Conservation (phyloP, 37 sponge, comb jelly and placozoan species). For the Aplysina aerophoba region DNA sequence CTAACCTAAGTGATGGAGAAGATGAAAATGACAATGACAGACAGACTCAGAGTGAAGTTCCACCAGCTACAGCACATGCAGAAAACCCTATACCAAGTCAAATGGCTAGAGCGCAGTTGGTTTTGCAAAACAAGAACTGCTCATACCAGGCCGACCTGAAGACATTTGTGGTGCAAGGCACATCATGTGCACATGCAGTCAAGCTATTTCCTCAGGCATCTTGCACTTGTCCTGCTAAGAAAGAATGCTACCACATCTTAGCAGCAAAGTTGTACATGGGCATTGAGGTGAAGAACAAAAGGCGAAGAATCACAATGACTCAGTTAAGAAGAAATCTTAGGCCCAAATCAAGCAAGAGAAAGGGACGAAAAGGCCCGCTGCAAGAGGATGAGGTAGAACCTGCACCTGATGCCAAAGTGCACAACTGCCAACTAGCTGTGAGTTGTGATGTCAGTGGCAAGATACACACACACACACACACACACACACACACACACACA, state of each 20-base stretch:
- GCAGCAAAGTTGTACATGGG: conserved; percentile 27
- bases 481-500: too few relatives aligned
- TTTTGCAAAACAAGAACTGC: conserved; percentile 29
- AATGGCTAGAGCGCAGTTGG: conserved; percentile 17
- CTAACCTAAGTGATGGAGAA: background rate
- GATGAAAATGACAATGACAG: background rate
- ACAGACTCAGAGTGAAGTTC: background rate
- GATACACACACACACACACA: too few relatives aligned
- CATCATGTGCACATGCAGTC: conserved; percentile 19
- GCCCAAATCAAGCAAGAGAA: conserved; percentile 14
- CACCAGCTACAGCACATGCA: background rate
- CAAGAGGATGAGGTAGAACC: conserved; percentile 9
- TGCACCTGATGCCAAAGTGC: conserved; percentile 19
- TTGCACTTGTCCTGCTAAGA: conserved; percentile 13
- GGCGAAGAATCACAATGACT: conserved; percentile 14
- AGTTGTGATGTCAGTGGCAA: too few relatives aligned
- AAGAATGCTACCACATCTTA: conserved; percentile 17
- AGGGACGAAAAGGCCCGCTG: background rate
- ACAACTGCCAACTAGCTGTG: too few relatives aligned
- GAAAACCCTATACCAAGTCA: background rate
- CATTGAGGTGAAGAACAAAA: background rate
- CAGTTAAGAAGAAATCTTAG: background rate
- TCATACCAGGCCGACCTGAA: conserved; percentile 14
- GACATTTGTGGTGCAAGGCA: conserved; percentile 30
- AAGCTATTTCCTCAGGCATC: conserved; percentile 12